phyloP scores from a whole-genome alignment of 2,797 vertebrate genomes.

The Pygocentrus nattereri region DNA sequence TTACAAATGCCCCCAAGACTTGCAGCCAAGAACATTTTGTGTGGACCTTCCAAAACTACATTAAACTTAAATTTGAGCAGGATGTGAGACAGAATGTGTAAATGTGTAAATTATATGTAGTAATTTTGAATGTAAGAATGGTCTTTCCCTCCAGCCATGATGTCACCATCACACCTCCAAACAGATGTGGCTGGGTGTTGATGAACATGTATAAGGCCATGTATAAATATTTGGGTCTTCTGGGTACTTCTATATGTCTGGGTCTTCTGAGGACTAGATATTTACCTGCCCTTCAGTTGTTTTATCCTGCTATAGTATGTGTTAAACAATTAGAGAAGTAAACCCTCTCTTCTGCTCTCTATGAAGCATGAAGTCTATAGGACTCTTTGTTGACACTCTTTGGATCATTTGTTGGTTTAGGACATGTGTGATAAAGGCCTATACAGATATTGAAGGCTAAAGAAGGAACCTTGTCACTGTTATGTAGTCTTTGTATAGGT shows the following conservation, averaged over 20 bases:
- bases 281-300: not conserved
- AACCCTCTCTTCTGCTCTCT: conserved; percentile 48
- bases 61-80: not conserved
- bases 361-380: conserved; percentile 68
- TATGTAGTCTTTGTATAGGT: conserved; percentile 32
- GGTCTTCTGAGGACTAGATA: conserved; percentile 10
- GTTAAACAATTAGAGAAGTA: conserved; percentile 67
- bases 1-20: not conserved
- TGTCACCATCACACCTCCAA: not conserved
- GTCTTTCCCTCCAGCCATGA: conserved; percentile 1
- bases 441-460: conserved; percentile 59
- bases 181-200: not conserved
- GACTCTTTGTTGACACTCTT: conserved; percentile 57
- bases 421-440: conserved; percentile 67
- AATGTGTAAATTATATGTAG: conserved; percentile 11
- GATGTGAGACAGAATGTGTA: not conserved
- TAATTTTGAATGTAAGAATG: not conserved
- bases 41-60: not conserved
- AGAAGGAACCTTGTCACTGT: conserved; percentile 60
- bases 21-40: conserved; percentile 2
- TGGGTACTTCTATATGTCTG: not conserved
- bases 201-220: not conserved
- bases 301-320: conserved; percentile 46
- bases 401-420: conserved; percentile 63
- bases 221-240: not conserved